Percentiles rank a stretch among this genome's conserved stretches.
phyloP scores from a whole-genome alignment of 2,797 vertebrate genomes.

The Mus minutoides region DNA sequence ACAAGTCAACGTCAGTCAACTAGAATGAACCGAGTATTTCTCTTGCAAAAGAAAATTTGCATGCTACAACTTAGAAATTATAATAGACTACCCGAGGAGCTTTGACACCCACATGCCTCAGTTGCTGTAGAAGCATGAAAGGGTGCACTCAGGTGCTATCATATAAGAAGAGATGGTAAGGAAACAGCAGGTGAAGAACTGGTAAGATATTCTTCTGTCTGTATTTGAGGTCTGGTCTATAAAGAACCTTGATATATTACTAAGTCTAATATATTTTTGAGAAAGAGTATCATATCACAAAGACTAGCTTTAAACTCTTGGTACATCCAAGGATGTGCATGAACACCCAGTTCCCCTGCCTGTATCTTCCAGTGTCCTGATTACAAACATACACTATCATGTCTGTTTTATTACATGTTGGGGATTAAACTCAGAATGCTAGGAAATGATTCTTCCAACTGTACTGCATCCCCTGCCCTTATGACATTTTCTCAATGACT shows the following conservation, averaged over 20 bases:
- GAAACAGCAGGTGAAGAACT: not conserved
- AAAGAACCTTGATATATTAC: not conserved
- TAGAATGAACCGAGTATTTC: slow-evolving; percentile 28
- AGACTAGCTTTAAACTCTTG: not conserved
- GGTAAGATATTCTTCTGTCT: not conserved
- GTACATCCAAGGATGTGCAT: not conserved
- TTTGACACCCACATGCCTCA: not conserved
- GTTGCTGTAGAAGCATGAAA: not conserved
- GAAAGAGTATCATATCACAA: not conserved
- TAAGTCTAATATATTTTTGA: not conserved
- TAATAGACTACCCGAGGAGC: not conserved
- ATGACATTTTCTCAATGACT: not conserved
- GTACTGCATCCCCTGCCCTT: rapidly evolving
- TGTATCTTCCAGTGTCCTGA: not conserved
- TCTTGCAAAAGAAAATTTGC: not conserved
- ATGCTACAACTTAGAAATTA: not conserved
- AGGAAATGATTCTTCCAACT: not conserved
- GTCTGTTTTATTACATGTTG: not conserved
- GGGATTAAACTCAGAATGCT: not conserved
- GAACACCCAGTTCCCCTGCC: not conserved
- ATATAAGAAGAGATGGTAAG: not conserved
- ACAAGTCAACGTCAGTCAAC: slow-evolving; percentile 15
- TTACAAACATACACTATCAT: not conserved
- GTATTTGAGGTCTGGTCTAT: not conserved
- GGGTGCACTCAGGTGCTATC: not conserved